phyloP scores from a whole-genome alignment of 1,140 invertebrate genomes.

The Cotesia glomerata region DNA sequence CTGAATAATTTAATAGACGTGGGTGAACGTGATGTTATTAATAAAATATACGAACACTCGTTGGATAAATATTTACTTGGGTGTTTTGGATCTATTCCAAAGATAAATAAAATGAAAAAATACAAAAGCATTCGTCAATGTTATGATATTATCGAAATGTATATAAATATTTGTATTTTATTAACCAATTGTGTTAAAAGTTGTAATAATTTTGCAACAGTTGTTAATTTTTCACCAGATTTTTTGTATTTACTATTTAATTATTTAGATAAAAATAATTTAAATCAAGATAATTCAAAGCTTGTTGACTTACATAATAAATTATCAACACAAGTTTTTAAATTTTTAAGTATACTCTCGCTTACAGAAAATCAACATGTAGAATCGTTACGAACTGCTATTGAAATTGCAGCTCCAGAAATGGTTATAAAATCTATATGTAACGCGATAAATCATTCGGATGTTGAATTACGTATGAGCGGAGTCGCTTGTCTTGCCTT shows the following conservation, averaged over 20 bases:
- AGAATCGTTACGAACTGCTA: constrained; percentile 51
- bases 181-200: constrained; percentile 55
- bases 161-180: constrained; percentile 57
- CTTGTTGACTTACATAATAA: constrained; percentile 57
- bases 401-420: constrained; percentile 49
- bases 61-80: constrained; percentile 53
- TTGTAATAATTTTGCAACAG: constrained; percentile 52
- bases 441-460: constrained; percentile 48
- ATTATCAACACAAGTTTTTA: constrained; percentile 61
- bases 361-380: constrained; percentile 49
- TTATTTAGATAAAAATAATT: constrained; percentile 54
- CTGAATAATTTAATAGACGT: constrained; percentile 60
- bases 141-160: constrained; percentile 63
- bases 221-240: constrained; percentile 59
- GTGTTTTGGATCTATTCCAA: constrained; percentile 52
- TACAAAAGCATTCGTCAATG: constrained; percentile 54
- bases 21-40: constrained; percentile 50
- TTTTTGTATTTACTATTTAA: constrained; percentile 56
- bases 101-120: constrained; percentile 39
- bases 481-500: constrained; percentile 49
- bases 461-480: constrained; percentile 45
- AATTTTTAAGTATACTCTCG: constrained; percentile 57
- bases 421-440: constrained; percentile 53
- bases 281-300: constrained; percentile 46
- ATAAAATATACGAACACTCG: constrained; percentile 52